These are phyloP conservation scores for Lutjanus campechanus DNA, from an alignment of 2,797 vertebrate genomes.

Conservation along the genomic window DNA sequence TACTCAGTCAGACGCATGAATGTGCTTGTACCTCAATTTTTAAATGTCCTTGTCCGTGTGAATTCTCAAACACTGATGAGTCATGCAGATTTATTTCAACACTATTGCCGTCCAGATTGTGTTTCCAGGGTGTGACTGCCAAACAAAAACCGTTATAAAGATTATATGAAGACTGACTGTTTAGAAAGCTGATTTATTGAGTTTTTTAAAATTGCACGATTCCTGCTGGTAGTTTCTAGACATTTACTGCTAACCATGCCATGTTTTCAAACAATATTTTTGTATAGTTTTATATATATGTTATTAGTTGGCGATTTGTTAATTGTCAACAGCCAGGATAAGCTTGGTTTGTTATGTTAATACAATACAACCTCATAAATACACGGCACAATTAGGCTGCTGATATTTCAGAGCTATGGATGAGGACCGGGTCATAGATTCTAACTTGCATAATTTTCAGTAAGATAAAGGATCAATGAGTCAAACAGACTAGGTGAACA, in stretches of 20 bases:
- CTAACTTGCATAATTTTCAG: too few species aligned
- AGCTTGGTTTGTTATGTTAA: too few species aligned
- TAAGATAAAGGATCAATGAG: too few species aligned
- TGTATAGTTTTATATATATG: too few species aligned
- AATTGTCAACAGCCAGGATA: too few species aligned
- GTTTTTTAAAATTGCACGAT: neutral
- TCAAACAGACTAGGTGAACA: too few species aligned
- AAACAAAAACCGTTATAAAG: constrained; percentile 18
- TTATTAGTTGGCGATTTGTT: too few species aligned
- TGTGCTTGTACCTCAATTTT: neutral
- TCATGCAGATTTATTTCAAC: constrained; percentile 57
- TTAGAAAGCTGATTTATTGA: neutral
- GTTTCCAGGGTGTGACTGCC: constrained; percentile 42
- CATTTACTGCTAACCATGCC: neutral
- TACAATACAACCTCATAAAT: too few species aligned
- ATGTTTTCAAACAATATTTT: neutral
- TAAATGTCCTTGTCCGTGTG: neutral
- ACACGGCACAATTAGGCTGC: too few species aligned
- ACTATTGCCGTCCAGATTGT: constrained; percentile 34
- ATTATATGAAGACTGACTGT: neutral
- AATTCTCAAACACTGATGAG: constrained; percentile 39
- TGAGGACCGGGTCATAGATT: too few species aligned
- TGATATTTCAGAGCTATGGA: too few species aligned
- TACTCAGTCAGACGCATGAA: constrained; percentile 12
- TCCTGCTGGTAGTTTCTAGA: neutral